Evolutionary conservation across 2,888 invertebrate species (phyloP), one percentile per base, ranked within the genome.

Genomic region (Hydropsyche betteni): DNA sequence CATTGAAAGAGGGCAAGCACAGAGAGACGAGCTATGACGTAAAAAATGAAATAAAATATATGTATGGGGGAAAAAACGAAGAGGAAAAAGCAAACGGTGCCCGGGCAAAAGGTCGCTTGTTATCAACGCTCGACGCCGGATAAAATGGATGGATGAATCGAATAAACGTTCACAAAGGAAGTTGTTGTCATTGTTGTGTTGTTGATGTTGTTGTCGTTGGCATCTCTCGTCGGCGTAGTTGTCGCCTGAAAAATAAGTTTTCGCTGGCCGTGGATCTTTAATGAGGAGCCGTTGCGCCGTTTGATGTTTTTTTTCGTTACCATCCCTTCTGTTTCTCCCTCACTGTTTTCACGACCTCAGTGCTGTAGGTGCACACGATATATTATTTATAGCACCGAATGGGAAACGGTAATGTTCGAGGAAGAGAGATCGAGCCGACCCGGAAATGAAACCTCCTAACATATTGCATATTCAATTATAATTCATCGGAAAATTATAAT

Each of bases 121-220:
- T 64, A 64, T 64, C 64, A 64, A 36, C 64, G 64, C 64, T 44
- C 10, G 36, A n/a, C 64, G 34, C 64, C 64, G 78, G 76, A 78
- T 78, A 76, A 78, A 78, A 78, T 76, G 78, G 78, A 74, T 78
- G 78, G 78, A 78, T 78, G 78, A 75, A 78, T 78, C 78, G 74
- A 76, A 78, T 78, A 75, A 78, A 76, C 76, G 76, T 75, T 74
- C 75, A 76, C 78, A 78, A 78, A 78, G 78, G 78, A 74, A 76
- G 75, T 72, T 44, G 44, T 74, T 76, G 76, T 74, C 71, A 69
- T 77, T 76, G 77, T 78, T 74, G 76, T 75, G 75, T 76, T 74
- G 74, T 77, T 76, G 77, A 76, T 77, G 76, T 75, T 58, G 69
- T 68, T 14, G 76, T 74, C 33, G 61, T 74, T 75, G 61, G 8